These are phyloP conservation scores for Monodelphis domestica DNA, from an alignment of 2,797 vertebrate genomes.

Conservation along the genomic window DNA sequence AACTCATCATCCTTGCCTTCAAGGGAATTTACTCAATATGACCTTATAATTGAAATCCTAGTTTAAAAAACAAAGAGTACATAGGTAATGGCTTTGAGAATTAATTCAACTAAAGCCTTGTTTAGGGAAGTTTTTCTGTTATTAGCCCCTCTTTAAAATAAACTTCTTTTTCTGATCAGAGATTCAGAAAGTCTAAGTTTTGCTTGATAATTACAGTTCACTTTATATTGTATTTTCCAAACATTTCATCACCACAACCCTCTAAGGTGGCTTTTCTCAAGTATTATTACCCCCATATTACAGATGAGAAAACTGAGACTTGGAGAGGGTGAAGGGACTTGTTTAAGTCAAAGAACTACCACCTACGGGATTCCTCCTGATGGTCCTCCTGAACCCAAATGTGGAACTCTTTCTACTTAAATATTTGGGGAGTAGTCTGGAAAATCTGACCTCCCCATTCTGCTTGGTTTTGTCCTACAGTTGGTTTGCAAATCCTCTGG, in stretches of 20 bases:
- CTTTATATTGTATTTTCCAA: not conserved
- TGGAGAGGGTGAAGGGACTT: not conserved
- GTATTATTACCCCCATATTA: not conserved
- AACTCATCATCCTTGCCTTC: slow-evolving; percentile 4
- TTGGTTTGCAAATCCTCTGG: slow-evolving; percentile 4
- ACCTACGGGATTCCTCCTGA: not conserved
- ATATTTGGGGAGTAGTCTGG: slow-evolving; percentile 12
- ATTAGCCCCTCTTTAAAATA: slow-evolving; percentile 23
- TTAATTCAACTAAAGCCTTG: slow-evolving; percentile 1
- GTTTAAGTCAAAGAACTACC: not conserved
- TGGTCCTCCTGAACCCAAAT: not conserved
- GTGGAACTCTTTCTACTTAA: not conserved
- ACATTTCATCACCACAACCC: not conserved
- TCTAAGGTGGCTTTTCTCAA: not conserved
- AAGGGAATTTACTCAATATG: not conserved
- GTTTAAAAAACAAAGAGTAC: not conserved
- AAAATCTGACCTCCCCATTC: not conserved
- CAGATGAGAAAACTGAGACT: not conserved
- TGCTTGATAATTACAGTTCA: not conserved
- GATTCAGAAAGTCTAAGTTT: not conserved
- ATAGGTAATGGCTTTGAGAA: not conserved
- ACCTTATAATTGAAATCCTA: not conserved
- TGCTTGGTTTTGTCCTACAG: not conserved
- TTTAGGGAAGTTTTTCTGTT: slow-evolving; percentile 13
- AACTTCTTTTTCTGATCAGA: slow-evolving; percentile 5